These are phyloP conservation scores for Scolopax bukidnonensis DNA, from an alignment of 2,797 vertebrate genomes.

Conservation along the genomic window DNA sequence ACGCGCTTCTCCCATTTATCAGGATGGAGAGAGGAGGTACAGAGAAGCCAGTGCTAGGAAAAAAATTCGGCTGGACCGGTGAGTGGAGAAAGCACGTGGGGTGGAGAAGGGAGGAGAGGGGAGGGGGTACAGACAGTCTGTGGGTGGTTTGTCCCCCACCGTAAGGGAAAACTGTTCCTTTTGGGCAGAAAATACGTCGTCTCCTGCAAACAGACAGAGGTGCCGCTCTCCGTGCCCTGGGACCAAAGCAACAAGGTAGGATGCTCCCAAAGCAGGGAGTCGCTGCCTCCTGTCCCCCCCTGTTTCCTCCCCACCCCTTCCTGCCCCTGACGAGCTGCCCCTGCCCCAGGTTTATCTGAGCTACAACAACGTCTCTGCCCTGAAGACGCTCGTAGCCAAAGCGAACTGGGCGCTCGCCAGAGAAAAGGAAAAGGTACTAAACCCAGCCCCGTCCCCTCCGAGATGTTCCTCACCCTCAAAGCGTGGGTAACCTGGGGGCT, in stretches of 20 bases:
- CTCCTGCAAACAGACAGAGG: conserved; percentile 90
- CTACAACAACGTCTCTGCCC: conserved; percentile 95
- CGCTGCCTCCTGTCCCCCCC: background rate
- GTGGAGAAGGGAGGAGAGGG: background rate
- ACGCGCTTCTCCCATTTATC: background rate
- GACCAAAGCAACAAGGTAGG: conserved; percentile 95
- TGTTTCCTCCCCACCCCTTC: too few relatives aligned
- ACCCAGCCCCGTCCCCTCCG: rapidly evolving
- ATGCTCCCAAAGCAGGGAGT: background rate
- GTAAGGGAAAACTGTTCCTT: background rate
- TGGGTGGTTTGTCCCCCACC: background rate
- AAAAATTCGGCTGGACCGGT: conserved; percentile 95
- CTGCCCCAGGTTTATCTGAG: conserved; percentile 90
- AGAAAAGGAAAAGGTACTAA: conserved; percentile 88
- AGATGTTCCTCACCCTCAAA: background rate
- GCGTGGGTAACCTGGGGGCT: rapidly evolving
- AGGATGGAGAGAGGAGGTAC: conserved; percentile 94
- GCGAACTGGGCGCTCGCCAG: conserved; percentile 88
- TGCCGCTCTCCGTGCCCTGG: conserved; percentile 95
- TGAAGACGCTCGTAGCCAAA: conserved; percentile 90
- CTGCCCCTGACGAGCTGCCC: too few relatives aligned
- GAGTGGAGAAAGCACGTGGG: background rate
- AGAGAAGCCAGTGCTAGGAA: conserved; percentile 92
- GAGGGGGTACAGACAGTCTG: background rate
- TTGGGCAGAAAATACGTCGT: conserved; percentile 90